A percentile compares a stretch with the other conserved stretches of the same genome.
These are phyloP conservation scores for Drosophila fuyamai DNA, from an alignment of 1,140 invertebrate genomes.

Conservation along the genomic window DNA sequence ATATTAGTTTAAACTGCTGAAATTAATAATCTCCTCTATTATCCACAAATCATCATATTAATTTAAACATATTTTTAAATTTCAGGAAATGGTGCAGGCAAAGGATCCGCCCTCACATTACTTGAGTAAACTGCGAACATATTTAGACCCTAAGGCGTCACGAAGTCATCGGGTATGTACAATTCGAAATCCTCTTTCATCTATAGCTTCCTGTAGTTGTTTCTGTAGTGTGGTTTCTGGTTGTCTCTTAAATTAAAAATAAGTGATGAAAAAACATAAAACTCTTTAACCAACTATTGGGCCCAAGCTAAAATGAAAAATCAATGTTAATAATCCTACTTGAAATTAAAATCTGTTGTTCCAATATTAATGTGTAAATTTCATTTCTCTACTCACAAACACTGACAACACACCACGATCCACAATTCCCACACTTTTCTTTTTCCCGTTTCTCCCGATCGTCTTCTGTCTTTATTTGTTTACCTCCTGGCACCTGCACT, in stretches of 20 bases:
- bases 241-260: conserved; percentile 17
- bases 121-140: conserved; percentile 95
- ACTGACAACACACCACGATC: conserved; percentile 61
- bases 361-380: conserved; percentile 81
- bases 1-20: no score
- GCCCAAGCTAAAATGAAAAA: conserved; percentile 13
- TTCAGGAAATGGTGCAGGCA: conserved; percentile 97
- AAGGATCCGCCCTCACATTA: conserved; percentile 98
- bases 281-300: conserved; percentile 28
- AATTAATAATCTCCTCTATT: no score
- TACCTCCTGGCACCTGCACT: conserved; percentile 47
- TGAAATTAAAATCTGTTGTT: conserved; percentile 61
- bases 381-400: conserved; percentile 82
- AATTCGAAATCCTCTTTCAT: not conserved
- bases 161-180: conserved; percentile 95
- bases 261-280: not conserved
- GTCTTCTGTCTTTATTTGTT: conserved; percentile 34
- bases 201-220: conserved; percentile 33
- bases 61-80: conserved; percentile 38
- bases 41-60: not conserved
- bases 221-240: conserved; percentile 35
- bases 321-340: conserved; percentile 27
- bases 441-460: conserved; percentile 10
- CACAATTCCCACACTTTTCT: conserved; percentile 3
- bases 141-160: conserved; percentile 97